Evolutionary conservation across 2,888 invertebrate genomes (phyloP).

Genomic region (Apotomis betuletana): DNA sequence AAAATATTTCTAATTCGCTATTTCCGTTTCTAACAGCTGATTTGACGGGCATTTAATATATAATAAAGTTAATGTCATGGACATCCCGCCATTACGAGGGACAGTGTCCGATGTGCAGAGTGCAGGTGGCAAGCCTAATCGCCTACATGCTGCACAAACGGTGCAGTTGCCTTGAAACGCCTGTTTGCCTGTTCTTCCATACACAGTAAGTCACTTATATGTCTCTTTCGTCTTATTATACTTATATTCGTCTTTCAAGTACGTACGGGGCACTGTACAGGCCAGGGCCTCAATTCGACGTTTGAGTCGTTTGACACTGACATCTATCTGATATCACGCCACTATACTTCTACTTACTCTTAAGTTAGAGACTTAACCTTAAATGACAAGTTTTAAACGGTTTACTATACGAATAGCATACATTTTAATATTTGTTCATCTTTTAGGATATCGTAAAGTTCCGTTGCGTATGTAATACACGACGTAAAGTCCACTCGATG

Average conservation of each 20-base stretch:
- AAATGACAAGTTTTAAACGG: too few species aligned
- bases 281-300: background rate
- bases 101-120: conserved; percentile 28
- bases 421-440: too few species aligned
- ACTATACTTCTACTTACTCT: too few species aligned
- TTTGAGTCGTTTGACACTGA: too few species aligned
- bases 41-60: conserved; percentile 16
- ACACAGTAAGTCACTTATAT: conserved; percentile 54
- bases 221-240: background rate
- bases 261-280: background rate
- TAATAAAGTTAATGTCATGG: conserved; percentile 31
- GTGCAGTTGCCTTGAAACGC: conserved; percentile 64
- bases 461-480: too few species aligned
- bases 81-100: conserved; percentile 33
- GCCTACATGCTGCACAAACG: conserved; percentile 50
- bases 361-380: too few species aligned
- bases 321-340: too few species aligned
- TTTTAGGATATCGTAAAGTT: too few species aligned
- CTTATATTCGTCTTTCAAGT: background rate
- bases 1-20: conserved; percentile 21
- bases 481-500: too few species aligned
- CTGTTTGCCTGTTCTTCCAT: conserved; percentile 61
- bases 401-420: too few species aligned
- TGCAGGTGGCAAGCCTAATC: conserved; percentile 45
- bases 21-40: conserved; percentile 23